Base-by-base conservation (phyloP, 2,797 vertebrate genomes). In the Eptatretus atami region DNA sequence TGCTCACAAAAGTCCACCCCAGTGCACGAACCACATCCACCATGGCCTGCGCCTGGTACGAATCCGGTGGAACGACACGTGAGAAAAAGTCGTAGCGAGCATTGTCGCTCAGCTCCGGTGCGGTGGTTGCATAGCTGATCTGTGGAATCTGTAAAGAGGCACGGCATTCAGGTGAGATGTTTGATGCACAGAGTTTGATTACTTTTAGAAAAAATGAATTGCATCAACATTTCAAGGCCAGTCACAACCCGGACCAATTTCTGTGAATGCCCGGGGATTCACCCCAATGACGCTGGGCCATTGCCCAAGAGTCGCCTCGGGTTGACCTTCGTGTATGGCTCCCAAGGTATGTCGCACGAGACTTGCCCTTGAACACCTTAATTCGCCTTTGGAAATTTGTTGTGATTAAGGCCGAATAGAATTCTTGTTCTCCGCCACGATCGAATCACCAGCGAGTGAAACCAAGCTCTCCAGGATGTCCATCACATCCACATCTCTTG, bases 61-160 rank as follows among this genome's bases (percentile, higher is more conserved):
- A 92, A 76, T 94, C 86, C 0, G 86, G 86, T 0, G 86, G 86
- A 53, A 94, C 86, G 6, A 93, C 86, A 0, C 86, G 80, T 25
- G 86, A 92, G 75, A 93, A 93, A 78, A 86, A 93, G 74, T 93
- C 86, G 0, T 93, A 93, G 72, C 86, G 84, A 69, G 80, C 90
- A 79, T 87, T 93, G 70, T 93, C 86, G 0, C 86, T 93, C 71
- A 93, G 76, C 74, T 93, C 86, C 0, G 86, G 84, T 1, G 86
- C 86, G 0, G 84, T 93, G 70, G 86, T 92, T 64, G 86, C 86
- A 1, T 93, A 93, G 75, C 86, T 93, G 76, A 93, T 83, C 76
- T 93, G 86, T 64, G 86, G 86, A 67, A 93, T 93, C 86, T 93
- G 65, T 65, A 67, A 80, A 75, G 66, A 79, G 68, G 0, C 81